phyloP scores from a whole-genome alignment of 2,888 invertebrate species.

The Brenthis daphne region DNA sequence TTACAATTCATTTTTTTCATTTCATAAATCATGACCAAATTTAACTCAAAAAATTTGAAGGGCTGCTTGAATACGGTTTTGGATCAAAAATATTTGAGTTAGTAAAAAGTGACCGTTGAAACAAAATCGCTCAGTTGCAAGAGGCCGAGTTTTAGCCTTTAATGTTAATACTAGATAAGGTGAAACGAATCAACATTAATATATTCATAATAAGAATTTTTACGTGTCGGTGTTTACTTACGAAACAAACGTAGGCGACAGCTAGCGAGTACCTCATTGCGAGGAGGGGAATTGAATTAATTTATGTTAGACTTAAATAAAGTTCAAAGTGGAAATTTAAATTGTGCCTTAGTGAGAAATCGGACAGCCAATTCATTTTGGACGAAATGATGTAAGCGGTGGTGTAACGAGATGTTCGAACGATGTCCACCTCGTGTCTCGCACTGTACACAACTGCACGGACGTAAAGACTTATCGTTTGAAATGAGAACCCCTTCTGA shows the following conservation, averaged over 20 bases:
- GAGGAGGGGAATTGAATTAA: constrained; percentile 64
- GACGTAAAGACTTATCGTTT: constrained; percentile 52
- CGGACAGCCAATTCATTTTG: constrained; percentile 68
- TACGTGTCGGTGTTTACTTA: constrained; percentile 40
- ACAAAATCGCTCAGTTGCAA: constrained; percentile 21
- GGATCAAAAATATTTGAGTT: neutral
- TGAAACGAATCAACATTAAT: constrained; percentile 36
- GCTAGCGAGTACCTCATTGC: constrained; percentile 43
- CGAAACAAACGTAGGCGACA: constrained; percentile 38
- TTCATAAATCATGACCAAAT: constrained; percentile 17
- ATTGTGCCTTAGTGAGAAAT: constrained; percentile 80
- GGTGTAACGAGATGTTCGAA: constrained; percentile 30
- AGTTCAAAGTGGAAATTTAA: constrained; percentile 79
- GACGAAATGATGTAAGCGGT: constrained; percentile 45
- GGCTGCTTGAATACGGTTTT: neutral
- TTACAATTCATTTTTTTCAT: constrained; percentile 1
- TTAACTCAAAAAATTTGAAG: constrained; percentile 3
- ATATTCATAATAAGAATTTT: constrained; percentile 35
- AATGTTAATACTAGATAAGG: constrained; percentile 36
- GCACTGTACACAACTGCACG: constrained; percentile 69
- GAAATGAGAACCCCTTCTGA: constrained; percentile 58
- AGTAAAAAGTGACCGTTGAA: constrained; percentile 5
- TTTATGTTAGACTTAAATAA: constrained; percentile 74
- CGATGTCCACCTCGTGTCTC: constrained; percentile 34
- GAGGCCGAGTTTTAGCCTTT: constrained; percentile 28